Base-by-base conservation (phyloP, 2,888 invertebrate genomes). In the Pandemis cinnamomeana region DNA sequence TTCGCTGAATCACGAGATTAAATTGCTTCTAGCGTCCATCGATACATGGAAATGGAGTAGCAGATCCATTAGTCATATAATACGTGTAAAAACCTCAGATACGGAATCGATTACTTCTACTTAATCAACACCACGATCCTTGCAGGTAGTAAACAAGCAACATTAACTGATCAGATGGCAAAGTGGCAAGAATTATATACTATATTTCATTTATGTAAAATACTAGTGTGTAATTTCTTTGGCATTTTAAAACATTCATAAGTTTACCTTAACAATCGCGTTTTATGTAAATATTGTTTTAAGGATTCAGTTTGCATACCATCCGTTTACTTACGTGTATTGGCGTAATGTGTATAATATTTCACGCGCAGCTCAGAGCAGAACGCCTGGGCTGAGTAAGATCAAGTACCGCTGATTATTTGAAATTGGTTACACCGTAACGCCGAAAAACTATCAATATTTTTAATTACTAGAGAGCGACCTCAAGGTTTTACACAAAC, bases 1-100 rank as follows among this genome's bases (percentile, higher is more conserved):
- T 51, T 53, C 7, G 48, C 71, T 71, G 53, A 67, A 62, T 72
- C 72, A 72, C 58, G n/a, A 13, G 27, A 60, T 71, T 55, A 71
- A 67, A 60, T 66, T 15, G 27, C 55, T 20, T 13, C 55, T 13
- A 27, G 60, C n/a, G 15, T 41, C 6, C 51, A n/a, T 55, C 58
- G 46, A 66, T 68, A 68, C 55, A 68, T 58, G 41, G 71, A 66
- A 61, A 48, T 60, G 27, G 15, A 70, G 48, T 27, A 64, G 51
- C 46, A 20, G 42, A 61, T 13, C 11, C 42, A 42, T 67, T 67
- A 61, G 61, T 67, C 66, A 61, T 60, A 15, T 27, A 27, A 58
- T 58, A 60, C 10, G 10, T 36, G 41, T 13, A 66, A 71, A 67
- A 71, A 71, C 11, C 48, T 15, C 55, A 46, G n/a, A 66, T 71